Evolutionary conservation across 2,888 invertebrate genomes (phyloP).

Genomic region (Aphodius sticticus): DNA sequence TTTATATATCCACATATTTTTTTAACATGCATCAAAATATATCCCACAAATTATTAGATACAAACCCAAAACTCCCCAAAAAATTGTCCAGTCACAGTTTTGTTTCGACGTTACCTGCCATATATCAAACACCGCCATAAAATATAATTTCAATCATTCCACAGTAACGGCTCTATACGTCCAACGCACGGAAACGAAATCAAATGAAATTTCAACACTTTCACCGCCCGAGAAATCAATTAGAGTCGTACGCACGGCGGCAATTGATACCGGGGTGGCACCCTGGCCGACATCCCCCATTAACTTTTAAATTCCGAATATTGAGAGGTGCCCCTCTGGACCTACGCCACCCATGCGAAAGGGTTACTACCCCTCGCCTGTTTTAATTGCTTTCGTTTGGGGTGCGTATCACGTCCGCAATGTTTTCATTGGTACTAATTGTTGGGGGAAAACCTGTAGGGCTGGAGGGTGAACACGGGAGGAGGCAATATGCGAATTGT

Average conservation of each 20-base stretch:
- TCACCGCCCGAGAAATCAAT: background rate
- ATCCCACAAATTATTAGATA: too few relatives aligned
- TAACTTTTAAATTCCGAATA: background rate
- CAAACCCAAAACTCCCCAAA: too few relatives aligned
- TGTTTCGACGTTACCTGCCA: too few relatives aligned
- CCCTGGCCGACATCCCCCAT: background rate
- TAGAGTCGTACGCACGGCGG: background rate
- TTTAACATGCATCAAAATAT: too few relatives aligned
- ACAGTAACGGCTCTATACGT: background rate
- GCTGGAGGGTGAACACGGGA: background rate
- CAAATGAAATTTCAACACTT: background rate
- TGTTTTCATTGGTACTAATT: slow-evolving; percentile 4
- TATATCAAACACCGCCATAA: too few relatives aligned
- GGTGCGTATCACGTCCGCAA: background rate
- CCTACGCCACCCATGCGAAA: background rate
- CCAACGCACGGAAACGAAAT: background rate
- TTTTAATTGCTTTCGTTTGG: background rate
- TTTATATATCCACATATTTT: too few relatives aligned
- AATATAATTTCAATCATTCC: too few relatives aligned
- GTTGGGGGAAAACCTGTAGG: background rate
- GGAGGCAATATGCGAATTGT: background rate
- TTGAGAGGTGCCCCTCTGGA: background rate
- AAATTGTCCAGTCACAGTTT: too few relatives aligned
- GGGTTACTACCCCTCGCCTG: background rate
- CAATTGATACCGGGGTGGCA: background rate